phyloP scores from a whole-genome alignment of 2,888 invertebrate genomes.

The Gari tellinella region DNA sequence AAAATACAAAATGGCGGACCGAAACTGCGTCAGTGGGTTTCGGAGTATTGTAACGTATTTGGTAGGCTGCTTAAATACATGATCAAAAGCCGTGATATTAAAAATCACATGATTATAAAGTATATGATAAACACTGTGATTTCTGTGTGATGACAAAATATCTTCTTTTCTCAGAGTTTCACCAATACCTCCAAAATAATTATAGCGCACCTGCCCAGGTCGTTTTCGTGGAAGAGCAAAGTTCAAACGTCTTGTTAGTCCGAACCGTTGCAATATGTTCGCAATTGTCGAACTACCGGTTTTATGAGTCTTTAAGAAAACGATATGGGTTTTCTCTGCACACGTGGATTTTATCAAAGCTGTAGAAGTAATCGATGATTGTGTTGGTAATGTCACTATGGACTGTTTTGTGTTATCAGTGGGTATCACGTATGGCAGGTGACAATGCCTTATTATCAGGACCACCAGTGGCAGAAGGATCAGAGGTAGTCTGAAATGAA shows the following conservation, averaged over 20 bases:
- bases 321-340: conserved; percentile 37
- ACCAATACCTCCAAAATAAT: conserved; percentile 65
- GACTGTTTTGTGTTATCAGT: too few species aligned
- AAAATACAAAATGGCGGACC: conserved; percentile 67
- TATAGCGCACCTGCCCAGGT: conserved; percentile 42
- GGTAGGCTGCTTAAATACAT: conserved; percentile 45
- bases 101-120: conserved; percentile 75
- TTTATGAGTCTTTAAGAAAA: conserved; percentile 75
- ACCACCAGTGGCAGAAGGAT: too few species aligned
- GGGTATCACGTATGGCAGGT: too few species aligned
- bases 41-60: conserved; percentile 68
- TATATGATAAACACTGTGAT: conserved; percentile 58
- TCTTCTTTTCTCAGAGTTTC: conserved; percentile 27
- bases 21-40: conserved; percentile 62
- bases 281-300: conserved; percentile 75
- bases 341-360: conserved; percentile 8
- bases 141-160: conserved; percentile 38
- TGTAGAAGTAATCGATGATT: too few species aligned
- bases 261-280: conserved; percentile 74
- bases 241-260: conserved; percentile 56
- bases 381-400: too few species aligned
- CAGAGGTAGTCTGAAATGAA: too few species aligned
- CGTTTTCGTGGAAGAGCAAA: conserved; percentile 71
- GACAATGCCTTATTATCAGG: too few species aligned
- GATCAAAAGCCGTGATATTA: conserved; percentile 56